Evolutionary conservation across 2,113 vertebrate genomes (phyloP), one percentile per base, ranked within the genome.

Genomic region (Conger conger): DNA sequence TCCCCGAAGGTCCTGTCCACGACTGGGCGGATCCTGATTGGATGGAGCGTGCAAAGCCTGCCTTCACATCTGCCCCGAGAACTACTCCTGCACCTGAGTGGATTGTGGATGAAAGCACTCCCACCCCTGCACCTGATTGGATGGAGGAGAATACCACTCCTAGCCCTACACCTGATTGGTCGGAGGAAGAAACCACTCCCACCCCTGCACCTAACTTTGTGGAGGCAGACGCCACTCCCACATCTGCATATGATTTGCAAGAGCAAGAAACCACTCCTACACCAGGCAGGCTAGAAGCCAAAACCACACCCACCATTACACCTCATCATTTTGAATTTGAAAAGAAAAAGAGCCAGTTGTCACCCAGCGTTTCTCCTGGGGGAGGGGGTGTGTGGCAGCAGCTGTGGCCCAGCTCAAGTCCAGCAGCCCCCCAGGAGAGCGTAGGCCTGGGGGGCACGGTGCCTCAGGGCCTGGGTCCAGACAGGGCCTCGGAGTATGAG

Each of bases 101-200:
- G 81, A 85, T 42, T n/a, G 45, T n/a, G 36, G 60, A 68, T 0
- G 3, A 68, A 68, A 68, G 3, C 23, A 20, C 18, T 20, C 54
- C 86, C 42, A 83, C 82, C 4, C 63, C 86, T n/a, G 30, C 79
- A 42, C 45, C 86, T 63, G 80, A 80, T 8, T 84, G 83, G 81
- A 85, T 45, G n/a, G n/a, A n/a, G n/a, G n/a, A n/a, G n/a, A n/a
- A n/a, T n/a, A n/a, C n/a, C 68, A 73, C 68, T 33, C 68, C 68
- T 33, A 8, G 36, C 36, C 63, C 82, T 73, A 13, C 2, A 13
- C 68, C 68, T 30, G n/a, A 73, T 30, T 73, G 68, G 68, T 1
- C 33, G 16, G 68, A 73, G 68, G 27, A 73, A 0, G 68, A 73
- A 73, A 73, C 27, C 4, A 73, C n/a, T 30, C n/a, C 68, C 27